Evolutionary conservation across 2,888 invertebrate species (phyloP), one percentile per base, ranked within the genome.

Genomic region (Lydus trimaculatus): DNA sequence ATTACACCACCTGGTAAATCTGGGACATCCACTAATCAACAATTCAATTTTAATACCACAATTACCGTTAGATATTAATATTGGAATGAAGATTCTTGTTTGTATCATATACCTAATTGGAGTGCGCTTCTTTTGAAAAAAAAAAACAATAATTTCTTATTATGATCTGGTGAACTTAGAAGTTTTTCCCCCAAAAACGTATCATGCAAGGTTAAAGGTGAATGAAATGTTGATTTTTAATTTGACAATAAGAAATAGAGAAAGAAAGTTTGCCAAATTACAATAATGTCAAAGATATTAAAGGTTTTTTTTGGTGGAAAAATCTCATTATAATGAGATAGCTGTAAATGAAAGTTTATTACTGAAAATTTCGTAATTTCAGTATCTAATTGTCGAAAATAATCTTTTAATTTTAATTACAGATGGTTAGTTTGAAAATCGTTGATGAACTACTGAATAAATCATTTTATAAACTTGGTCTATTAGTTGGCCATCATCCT

Each of bases 391-490:
- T 15, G 23, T 48, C 11, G 39, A 36, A 7, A 62, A 61, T 39
- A 61, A 43, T 25, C 28, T 20, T 23, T 43, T 11, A 20, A 25
- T 36, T 58, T 36, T n/a, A 66, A 64, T 85, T 84, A 59, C 90
- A 94, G 93, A 94, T 93, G 92, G 88, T 92, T 90, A 88, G 89
- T 75, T 84, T 93, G 73, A 92, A 92, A 72, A 91, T 91, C 81
- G 93, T 96, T 76, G 96, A 95, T 85, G 91, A 91, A 78, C 86
- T 91, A 80, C 88, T 96, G 64, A 94, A 94, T 84, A 89, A 89
- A 82, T 90, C 92, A 70, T 96, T 96, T 85, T 93, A 93, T 88
- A 91, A 91, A 82, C 86, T 96, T 72, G 96, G 96, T 23, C 83
- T 92, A 65, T 83, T 90, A 64, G 95, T 96, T 65, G 96, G 95